Percentiles rank a stretch among this genome's conserved stretches.
phyloP scores from a whole-genome alignment of 2,888 invertebrate genomes.

The Drosophila eohydei region DNA sequence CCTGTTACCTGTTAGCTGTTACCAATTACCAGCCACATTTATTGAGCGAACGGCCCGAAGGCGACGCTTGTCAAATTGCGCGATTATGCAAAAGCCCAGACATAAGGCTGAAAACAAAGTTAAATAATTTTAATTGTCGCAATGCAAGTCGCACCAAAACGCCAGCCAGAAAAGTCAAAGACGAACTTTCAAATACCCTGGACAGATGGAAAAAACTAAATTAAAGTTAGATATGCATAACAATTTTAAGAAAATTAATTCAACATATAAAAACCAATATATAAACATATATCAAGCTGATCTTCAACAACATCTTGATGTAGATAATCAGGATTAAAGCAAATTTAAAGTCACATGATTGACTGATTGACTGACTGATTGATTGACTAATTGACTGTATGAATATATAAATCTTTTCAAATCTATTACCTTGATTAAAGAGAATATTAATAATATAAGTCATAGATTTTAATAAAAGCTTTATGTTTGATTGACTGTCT shows the following conservation, averaged over 20 bases:
- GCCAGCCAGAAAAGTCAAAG: too few relatives aligned
- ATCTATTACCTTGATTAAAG: too few relatives aligned
- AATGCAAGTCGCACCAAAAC: background rate
- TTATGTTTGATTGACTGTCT: background rate
- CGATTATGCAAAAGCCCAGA: conserved; percentile 61
- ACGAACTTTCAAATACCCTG: conserved; percentile 15
- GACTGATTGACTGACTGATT: background rate
- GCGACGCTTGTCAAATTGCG: conserved; percentile 68
- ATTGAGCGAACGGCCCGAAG: conserved; percentile 39
- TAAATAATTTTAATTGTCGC: conserved; percentile 67
- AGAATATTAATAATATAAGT: too few relatives aligned
- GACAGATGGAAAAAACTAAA: background rate
- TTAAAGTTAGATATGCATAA: background rate
- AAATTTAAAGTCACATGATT: background rate
- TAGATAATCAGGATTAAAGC: too few relatives aligned
- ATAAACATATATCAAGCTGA: background rate
- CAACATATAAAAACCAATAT: background rate
- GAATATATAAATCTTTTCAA: too few relatives aligned
- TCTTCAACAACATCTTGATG: background rate
- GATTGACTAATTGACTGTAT: too few relatives aligned
- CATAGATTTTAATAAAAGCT: too few relatives aligned
- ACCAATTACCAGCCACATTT: conserved; percentile 26
- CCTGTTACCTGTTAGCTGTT: conserved; percentile 14
- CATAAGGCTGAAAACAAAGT: conserved; percentile 15
- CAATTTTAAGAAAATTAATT: background rate